Conservation (phyloP, 2,888 invertebrate species). For the Siphlonurus alternatus region DNA sequence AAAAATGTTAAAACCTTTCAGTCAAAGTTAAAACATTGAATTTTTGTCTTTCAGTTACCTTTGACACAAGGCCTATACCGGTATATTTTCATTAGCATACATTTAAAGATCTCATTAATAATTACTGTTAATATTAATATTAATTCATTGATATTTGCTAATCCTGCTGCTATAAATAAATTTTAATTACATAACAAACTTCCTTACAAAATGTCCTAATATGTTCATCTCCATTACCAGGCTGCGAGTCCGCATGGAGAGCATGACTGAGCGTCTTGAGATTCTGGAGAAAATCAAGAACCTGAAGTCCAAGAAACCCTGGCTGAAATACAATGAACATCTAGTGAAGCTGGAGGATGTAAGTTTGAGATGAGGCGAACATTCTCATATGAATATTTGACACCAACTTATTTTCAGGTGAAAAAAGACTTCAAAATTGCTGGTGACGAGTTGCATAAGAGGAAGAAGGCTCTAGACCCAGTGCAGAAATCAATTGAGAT, state of each 20-base stretch:
- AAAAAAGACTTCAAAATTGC: constrained; percentile 5
- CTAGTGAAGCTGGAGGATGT: constrained; percentile 33
- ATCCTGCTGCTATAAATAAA: too few species aligned
- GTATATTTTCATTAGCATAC: too few species aligned
- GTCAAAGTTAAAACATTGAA: too few species aligned
- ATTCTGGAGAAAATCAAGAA: background rate
- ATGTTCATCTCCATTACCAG: too few species aligned
- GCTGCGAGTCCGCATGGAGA: background rate
- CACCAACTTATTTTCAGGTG: constrained; percentile 16
- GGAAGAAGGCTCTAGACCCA: constrained; percentile 28
- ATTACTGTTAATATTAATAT: too few species aligned
- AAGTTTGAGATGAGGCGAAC: constrained; percentile 13
- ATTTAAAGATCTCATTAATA: too few species aligned
- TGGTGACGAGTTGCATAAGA: constrained; percentile 6
- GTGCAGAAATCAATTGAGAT: constrained; percentile 30
- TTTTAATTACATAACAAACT: too few species aligned
- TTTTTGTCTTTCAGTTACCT: too few species aligned
- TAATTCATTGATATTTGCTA: too few species aligned
- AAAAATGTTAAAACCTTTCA: too few species aligned
- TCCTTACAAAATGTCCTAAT: too few species aligned
- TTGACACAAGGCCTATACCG: too few species aligned
- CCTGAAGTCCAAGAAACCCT: constrained; percentile 23
- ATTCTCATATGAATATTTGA: constrained; percentile 15
- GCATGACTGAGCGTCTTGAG: background rate
- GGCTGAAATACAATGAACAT: constrained; percentile 43